phyloP scores from a whole-genome alignment of 2,888 invertebrate species.

The Lacanobia oleracea region DNA sequence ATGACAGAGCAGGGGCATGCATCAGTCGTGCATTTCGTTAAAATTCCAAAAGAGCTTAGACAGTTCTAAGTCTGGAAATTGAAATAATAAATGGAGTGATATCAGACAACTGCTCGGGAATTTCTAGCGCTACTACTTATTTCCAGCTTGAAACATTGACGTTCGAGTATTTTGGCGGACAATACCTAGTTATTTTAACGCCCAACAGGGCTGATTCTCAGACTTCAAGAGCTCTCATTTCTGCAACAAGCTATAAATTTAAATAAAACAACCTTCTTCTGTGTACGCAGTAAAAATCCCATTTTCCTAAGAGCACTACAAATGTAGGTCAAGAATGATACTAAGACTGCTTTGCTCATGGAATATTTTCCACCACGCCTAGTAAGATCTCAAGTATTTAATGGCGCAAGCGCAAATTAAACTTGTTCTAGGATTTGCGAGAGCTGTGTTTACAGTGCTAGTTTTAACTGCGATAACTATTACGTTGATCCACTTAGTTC shows the following conservation, averaged over 20 bases:
- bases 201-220: too few relatives aligned
- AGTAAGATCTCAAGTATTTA: conserved; percentile 24
- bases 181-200: neutral
- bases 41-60: conserved; percentile 11
- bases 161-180: neutral
- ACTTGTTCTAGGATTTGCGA: conserved; percentile 40
- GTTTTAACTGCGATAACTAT: conserved; percentile 4
- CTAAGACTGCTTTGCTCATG: neutral
- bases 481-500: neutral
- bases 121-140: neutral
- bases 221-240: neutral
- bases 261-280: neutral
- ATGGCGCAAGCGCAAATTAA: conserved; percentile 27
- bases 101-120: neutral
- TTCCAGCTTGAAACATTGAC: neutral
- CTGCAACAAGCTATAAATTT: neutral
- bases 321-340: conserved; percentile 2
- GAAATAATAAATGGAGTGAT: conserved; percentile 1
- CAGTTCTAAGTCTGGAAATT: neutral
- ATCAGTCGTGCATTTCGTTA: neutral
- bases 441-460: conserved; percentile 16
- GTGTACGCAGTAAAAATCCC: neutral
- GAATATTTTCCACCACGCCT: conserved; percentile 27
- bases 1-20: neutral
- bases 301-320: neutral